Evolutionary conservation across 2,113 vertebrate genomes (phyloP), one percentile per base, ranked within the genome.

Genomic region (Seriola quinqueradiata): DNA sequence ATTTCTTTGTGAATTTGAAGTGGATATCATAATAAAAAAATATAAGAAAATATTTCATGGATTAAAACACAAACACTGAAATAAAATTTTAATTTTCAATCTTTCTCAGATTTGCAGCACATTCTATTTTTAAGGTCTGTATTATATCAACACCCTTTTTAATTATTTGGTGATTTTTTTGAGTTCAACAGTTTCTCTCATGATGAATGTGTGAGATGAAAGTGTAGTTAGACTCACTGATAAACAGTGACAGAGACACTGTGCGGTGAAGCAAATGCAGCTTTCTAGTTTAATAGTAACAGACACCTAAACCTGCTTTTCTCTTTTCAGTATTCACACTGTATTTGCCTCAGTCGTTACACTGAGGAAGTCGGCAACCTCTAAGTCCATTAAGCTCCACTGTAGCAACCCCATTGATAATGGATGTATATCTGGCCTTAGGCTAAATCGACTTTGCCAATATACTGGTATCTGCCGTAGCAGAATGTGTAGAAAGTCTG

Each of bases 361-460:
- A 40, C 55, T 57, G 69, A 85, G 54, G 63, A 83, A 75, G 52
- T 77, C 70, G 75, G 70, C 79, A 83, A 83, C 81, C 87, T 83
- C 25, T 72, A 74, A 85, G 77, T 91, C 87, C 82, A 92, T 91
- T 87, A 86, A 87, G 79, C 69, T 64, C 42, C 36, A 82, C 81
- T 72, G 84, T 84, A 64, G 77, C 75, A 87, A 46, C 66, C 76
- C 77, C 75, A 79, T 70, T 87, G 92, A 86, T 90, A 90, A 90
- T 88, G 87, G 89, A 92, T 92, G 87, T 69, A 83, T 86, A 87
- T 91, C 86, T 89, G 82, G 70, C 87, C 79, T 61, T 3, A 55
- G 81, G 88, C 88, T 81, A 88, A 88, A 90, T 91, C 44, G 71
- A 84, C 90, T 92, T 77, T 36, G 34, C 82, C 82, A 91, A 80